A percentile compares a stretch with the other conserved stretches of the same genome.
phyloP scores from a whole-genome alignment of 64 coral and sea anemone genomes.

The Montipora capricornis region DNA sequence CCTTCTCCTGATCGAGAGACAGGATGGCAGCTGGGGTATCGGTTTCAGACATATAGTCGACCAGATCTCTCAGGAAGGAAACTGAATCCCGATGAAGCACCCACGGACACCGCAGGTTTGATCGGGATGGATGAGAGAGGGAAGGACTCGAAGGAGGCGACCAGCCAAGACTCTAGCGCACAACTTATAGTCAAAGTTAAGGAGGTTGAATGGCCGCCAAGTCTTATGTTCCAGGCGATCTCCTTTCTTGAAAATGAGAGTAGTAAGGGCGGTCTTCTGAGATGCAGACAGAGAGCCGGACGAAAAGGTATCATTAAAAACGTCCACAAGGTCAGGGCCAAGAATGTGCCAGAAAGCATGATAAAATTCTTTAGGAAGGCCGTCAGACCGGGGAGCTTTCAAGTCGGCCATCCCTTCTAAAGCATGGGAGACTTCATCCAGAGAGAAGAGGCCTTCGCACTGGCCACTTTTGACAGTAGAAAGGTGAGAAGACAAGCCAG shows the following conservation, averaged over 20 bases:
- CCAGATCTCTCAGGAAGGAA: background rate
- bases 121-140: background rate
- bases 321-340: background rate
- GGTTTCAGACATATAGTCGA: background rate
- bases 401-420: background rate
- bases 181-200: conserved; percentile 27
- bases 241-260: conserved; percentile 26
- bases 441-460: conserved; percentile 1
- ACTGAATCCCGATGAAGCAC: conserved; percentile 39
- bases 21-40: background rate
- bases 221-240: background rate
- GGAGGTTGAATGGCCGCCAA: conserved; percentile 36
- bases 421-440: background rate
- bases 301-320: background rate
- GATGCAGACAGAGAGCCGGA: background rate
- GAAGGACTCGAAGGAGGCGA: background rate
- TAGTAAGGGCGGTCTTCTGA: background rate
- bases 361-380: conserved; percentile 46
- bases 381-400: background rate
- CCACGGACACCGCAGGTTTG: conserved; percentile 41
- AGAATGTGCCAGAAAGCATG: background rate
- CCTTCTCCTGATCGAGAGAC: conserved; percentile 62
- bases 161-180: conserved; percentile 9
- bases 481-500: background rate
- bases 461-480: background rate